Evolutionary conservation across 2,113 vertebrate species (phyloP).

Genomic region (Anoplopoma fimbria): DNA sequence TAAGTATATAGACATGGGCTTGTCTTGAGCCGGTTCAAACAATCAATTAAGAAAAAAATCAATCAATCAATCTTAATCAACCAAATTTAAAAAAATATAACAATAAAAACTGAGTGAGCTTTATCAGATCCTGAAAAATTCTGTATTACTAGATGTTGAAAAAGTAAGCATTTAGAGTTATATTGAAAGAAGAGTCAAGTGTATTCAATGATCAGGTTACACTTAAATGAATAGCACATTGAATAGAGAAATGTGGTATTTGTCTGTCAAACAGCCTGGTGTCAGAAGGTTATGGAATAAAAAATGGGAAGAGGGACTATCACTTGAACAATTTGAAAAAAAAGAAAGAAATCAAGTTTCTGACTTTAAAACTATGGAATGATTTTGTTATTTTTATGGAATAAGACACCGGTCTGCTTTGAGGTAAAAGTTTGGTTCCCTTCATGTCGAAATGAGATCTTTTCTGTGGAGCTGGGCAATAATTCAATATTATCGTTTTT

Average conservation of each 20-base stretch:
- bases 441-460: slow-evolving; percentile 35
- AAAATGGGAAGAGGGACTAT: neutral
- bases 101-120: neutral
- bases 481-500: neutral
- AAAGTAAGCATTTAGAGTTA: slow-evolving; percentile 33
- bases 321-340: no score
- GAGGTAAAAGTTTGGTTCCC: neutral
- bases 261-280: slow-evolving; percentile 59
- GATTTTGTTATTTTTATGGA: neutral
- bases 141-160: slow-evolving; percentile 42
- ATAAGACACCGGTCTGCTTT: slow-evolving; percentile 60
- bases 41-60: neutral
- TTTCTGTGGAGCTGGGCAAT: slow-evolving; percentile 29
- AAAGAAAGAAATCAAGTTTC: neutral
- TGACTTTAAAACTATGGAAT: neutral
- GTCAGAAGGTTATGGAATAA: slow-evolving; percentile 19
- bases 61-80: neutral
- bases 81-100: neutral
- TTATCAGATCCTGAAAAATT: slow-evolving; percentile 2
- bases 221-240: slow-evolving; percentile 12
- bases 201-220: neutral
- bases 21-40: neutral
- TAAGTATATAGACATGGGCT: slow-evolving; percentile 60
- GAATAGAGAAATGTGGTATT: slow-evolving; percentile 9
- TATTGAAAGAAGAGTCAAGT: neutral